Evolutionary conservation across 2,888 invertebrate genomes (phyloP), one percentile per base, ranked within the genome.

Genomic region (Diaperis boleti): DNA sequence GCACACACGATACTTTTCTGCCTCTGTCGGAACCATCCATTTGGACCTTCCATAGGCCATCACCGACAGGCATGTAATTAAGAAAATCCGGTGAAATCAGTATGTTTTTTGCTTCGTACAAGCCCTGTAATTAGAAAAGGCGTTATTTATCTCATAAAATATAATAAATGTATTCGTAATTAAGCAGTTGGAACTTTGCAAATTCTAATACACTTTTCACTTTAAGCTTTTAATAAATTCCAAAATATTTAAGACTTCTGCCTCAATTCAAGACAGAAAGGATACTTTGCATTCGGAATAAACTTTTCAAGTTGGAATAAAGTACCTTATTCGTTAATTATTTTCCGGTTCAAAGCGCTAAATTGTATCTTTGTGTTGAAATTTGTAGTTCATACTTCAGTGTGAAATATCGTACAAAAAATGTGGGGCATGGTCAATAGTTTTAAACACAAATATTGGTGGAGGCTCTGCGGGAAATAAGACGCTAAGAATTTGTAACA

Each of bases 1-100:
- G 68, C 1, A 74, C 69, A 63, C 76, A 76, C 1, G 72, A 63
- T 17, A 75, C 29, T 37, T 64, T 63, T 29, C 14, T 31, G 4
- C 54, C 65, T 15, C 20, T 47, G 60, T 75, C 75, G 57, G 64
- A 74, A 22, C 72, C 76, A 18, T 65, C 67, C 29, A 76, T 22
- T 42, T 70, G 70, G 8, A 73, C 35, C 66, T 73, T 76, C 75
- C 76, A 77, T 10, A 74, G 33, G 4, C 74, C 77, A 47, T 74
- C 72, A 7, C 69, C 62, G 29, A 76, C 62, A 2, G 76, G 76
- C 10, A 76, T 15, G 18, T 62, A 70, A 11, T 60, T 70, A 49
- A 75, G 44, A 15, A 68, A 60, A 18, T 72, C 62, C 2, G 71
- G 52, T 5, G 59, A 59, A 31, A 75, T 63, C 5, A 70, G 67